These are phyloP conservation scores for Tiliqua scincoides DNA, from an alignment of 2,113 vertebrate genomes.

Conservation along the genomic window DNA sequence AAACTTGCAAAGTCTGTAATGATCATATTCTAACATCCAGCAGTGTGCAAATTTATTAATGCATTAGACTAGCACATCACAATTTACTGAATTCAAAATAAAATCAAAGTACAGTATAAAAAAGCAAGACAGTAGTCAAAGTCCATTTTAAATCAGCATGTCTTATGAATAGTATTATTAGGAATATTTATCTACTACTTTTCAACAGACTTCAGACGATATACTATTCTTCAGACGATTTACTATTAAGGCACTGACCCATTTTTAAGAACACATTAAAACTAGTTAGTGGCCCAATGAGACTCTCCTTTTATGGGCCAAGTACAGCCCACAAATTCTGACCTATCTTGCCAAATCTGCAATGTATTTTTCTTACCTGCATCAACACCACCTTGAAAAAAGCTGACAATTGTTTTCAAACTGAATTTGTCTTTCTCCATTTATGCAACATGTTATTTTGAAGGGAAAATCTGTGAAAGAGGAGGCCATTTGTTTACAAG, in stretches of 20 bases:
- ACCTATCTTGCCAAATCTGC: constrained; percentile 24
- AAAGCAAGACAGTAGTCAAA: not conserved
- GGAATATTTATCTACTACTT: too few species aligned
- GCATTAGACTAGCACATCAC: constrained; percentile 7
- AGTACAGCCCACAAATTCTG: constrained; percentile 1
- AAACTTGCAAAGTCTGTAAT: not conserved
- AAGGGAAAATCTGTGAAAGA: constrained; percentile 48
- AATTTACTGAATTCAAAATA: constrained; percentile 20
- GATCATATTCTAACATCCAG: not conserved
- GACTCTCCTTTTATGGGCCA: not conserved
- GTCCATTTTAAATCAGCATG: not conserved
- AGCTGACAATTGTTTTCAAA: constrained; percentile 58
- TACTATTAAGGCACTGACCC: not conserved
- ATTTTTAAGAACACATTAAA: not conserved
- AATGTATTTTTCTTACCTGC: constrained; percentile 36
- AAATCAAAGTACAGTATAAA: constrained; percentile 7
- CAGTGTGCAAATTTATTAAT: constrained; percentile 50
- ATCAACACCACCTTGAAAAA: constrained; percentile 41
- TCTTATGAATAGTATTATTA: not conserved
- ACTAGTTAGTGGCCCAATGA: not conserved
- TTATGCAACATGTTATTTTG: constrained; percentile 50
- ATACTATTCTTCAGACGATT: not conserved
- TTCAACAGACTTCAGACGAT: too few species aligned
- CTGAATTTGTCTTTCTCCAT: constrained; percentile 49
- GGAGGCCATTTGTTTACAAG: constrained; percentile 40